Percentiles rank a stretch among this genome's conserved stretches.
Evolutionary conservation across 2,888 invertebrate genomes (phyloP).

Genomic region (Colostygia pectinataria): DNA sequence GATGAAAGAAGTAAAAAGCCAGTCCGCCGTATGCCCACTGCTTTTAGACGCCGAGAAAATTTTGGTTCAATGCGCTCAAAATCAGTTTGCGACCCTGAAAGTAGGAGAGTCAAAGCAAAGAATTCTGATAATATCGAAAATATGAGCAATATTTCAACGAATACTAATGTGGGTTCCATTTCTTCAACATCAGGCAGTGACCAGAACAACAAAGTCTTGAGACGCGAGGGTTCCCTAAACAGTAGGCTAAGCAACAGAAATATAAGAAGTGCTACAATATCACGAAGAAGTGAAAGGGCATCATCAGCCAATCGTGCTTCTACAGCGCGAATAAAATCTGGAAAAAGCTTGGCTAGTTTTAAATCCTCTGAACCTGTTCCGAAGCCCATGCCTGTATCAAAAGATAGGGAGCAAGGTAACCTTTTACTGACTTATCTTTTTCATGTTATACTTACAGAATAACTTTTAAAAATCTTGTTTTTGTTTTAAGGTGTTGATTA

Average conservation of each 20-base stretch:
- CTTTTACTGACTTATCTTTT: background rate
- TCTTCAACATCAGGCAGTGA: constrained; percentile 78
- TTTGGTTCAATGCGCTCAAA: constrained; percentile 72
- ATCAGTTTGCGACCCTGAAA: constrained; percentile 78
- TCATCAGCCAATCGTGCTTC: constrained; percentile 83
- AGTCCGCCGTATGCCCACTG: constrained; percentile 67
- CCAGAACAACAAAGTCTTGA: constrained; percentile 63
- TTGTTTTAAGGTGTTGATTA: constrained; percentile 89
- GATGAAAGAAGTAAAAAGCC: constrained; percentile 66
- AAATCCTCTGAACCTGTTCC: constrained; percentile 79
- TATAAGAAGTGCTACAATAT: constrained; percentile 77
- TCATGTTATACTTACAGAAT: background rate
- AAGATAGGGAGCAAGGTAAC: constrained; percentile 88
- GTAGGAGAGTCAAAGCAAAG: constrained; percentile 57
- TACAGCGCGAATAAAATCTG: constrained; percentile 84
- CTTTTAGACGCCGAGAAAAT: constrained; percentile 65
- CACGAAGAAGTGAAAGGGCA: constrained; percentile 70
- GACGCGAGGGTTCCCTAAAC: constrained; percentile 68
- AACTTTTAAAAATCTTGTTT: constrained; percentile 9
- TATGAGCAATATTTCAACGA: constrained; percentile 70
- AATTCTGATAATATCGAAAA: constrained; percentile 71
- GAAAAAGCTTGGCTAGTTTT: constrained; percentile 72
- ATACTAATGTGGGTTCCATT: constrained; percentile 69
- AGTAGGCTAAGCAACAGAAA: constrained; percentile 65
- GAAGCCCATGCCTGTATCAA: constrained; percentile 74